Evolutionary conservation across 2,888 invertebrate species (phyloP).

Genomic region (Autographa pulchrina): DNA sequence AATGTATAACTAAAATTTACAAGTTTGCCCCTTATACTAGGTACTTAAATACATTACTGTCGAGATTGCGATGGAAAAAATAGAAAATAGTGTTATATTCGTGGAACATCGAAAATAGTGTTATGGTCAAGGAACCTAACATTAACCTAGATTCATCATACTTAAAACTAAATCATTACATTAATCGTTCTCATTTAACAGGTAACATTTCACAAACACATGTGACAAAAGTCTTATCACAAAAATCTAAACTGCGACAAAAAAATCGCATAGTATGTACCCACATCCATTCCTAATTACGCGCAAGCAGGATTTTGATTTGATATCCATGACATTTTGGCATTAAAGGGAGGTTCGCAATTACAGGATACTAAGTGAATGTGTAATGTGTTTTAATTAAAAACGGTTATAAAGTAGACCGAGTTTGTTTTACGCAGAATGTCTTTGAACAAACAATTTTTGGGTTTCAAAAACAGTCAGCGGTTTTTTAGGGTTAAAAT

Average conservation of each 20-base stretch:
- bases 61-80: too few species aligned
- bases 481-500: background rate
- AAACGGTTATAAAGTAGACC: constrained; percentile 24
- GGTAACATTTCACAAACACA: too few species aligned
- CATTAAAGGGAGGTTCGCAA: constrained; percentile 59
- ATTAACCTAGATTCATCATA: too few species aligned
- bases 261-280: constrained; percentile 41
- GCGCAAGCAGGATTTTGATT: constrained; percentile 72
- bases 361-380: constrained; percentile 44
- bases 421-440: background rate
- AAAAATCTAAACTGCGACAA: constrained; percentile 3
- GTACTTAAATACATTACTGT: too few species aligned
- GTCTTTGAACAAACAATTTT: constrained; percentile 1
- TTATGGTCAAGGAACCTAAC: too few species aligned
- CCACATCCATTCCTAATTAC: constrained; percentile 71
- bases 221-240: too few species aligned
- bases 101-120: too few species aligned
- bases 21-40: too few species aligned
- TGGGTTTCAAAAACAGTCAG: background rate
- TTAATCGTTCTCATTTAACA: too few species aligned
- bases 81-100: too few species aligned
- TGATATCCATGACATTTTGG: constrained; percentile 64
- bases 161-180: too few species aligned
- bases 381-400: constrained; percentile 48
- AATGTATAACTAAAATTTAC: too few species aligned